Percentiles rank a stretch among this genome's conserved stretches.
Evolutionary conservation across 1,140 invertebrate species (phyloP).

Genomic region (Zaprionus tsacasi): DNA sequence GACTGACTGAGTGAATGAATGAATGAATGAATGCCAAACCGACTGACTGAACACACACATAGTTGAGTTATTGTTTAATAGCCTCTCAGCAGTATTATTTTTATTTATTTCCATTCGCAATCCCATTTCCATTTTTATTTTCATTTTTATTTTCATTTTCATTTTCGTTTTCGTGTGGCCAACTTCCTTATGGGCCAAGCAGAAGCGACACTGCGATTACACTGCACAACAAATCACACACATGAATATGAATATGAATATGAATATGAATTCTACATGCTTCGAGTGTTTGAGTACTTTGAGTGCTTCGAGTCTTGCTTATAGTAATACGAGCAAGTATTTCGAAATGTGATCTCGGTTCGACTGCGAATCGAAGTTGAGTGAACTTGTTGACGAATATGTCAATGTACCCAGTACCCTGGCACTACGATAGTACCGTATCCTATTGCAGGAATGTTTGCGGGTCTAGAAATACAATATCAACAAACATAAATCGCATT

Average conservation of each 20-base stretch:
- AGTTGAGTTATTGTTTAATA: conserved; percentile 55
- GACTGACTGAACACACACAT: conserved; percentile 34
- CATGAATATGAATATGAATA: not conserved
- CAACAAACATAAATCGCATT: conserved; percentile 5
- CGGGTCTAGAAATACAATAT: conserved; percentile 23
- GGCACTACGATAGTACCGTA: not conserved
- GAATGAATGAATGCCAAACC: not conserved
- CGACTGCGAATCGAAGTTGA: conserved; percentile 33
- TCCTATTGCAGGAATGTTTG: conserved; percentile 10
- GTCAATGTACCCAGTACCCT: conserved; percentile 22
- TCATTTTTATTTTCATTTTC: conserved; percentile 30
- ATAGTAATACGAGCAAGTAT: conserved; percentile 13
- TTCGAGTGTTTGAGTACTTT: conserved; percentile 4
- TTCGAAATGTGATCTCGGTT: conserved; percentile 40
- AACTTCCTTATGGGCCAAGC: conserved; percentile 64
- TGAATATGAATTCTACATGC: conserved; percentile 5
- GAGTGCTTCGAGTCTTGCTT: not conserved
- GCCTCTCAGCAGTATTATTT: conserved; percentile 36
- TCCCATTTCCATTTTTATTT: conserved; percentile 21
- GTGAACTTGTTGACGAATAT: conserved; percentile 28
- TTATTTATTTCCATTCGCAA: conserved; percentile 6
- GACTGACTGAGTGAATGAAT: conserved; percentile 24
- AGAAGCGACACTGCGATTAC: conserved; percentile 22
- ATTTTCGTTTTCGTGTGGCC: conserved; percentile 10
- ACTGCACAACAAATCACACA: not conserved